These are phyloP conservation scores for Hexactinellida sp. DNA, from an alignment of 37 sponge, comb jelly and placozoan genomes.

Conservation along the genomic window DNA sequence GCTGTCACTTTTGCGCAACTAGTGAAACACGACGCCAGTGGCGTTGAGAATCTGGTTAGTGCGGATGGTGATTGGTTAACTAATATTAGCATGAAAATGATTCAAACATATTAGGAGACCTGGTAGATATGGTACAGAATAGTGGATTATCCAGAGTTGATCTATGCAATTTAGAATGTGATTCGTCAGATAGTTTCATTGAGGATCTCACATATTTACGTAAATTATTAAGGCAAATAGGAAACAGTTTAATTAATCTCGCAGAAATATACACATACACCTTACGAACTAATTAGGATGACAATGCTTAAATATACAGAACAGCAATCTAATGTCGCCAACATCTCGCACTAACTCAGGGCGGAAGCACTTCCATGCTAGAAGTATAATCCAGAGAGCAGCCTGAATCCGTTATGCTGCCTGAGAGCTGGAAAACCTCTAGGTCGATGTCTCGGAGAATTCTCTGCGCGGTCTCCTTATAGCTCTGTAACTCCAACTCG, in stretches of 20 bases:
- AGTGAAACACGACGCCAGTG: neutral
- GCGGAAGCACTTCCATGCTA: no score
- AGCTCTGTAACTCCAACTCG: neutral
- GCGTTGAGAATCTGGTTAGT: neutral
- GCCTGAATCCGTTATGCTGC: no score
- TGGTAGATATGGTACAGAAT: constrained; percentile 8
- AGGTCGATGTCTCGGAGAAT: neutral
- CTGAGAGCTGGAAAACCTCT: neutral
- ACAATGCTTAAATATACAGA: neutral
- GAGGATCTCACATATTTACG: neutral
- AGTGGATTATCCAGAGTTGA: neutral
- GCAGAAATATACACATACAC: neutral
- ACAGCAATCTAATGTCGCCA: neutral
- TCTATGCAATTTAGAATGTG: neutral
- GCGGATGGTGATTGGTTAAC: neutral
- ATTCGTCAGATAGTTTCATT: neutral
- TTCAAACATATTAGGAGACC: neutral
- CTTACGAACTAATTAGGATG: neutral
- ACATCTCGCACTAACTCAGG: no score
- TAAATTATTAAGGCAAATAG: neutral
- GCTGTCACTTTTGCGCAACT: neutral
- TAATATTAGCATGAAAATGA: neutral
- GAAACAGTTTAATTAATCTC: neutral
- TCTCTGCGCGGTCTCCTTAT: neutral
- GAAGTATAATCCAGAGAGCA: no score